phyloP scores from a whole-genome alignment of 2,888 invertebrate species.

The Drosophila dives region DNA sequence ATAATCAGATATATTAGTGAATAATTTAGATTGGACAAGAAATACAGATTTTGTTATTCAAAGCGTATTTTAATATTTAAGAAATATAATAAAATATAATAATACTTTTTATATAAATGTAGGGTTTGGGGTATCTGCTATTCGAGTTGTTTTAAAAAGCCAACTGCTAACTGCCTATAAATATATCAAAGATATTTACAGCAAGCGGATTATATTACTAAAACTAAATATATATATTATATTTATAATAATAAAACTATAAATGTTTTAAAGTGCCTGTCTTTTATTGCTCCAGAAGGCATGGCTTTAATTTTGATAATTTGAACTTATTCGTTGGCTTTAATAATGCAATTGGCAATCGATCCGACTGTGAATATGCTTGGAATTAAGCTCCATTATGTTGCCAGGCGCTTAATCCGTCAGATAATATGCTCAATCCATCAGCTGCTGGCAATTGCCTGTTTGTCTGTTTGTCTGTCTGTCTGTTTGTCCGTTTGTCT shows the following conservation, averaged over 20 bases:
- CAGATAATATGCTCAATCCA: conserved; percentile 61
- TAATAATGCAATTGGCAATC: conserved; percentile 3
- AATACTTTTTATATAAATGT: not conserved
- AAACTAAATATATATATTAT: not conserved
- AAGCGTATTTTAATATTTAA: not conserved
- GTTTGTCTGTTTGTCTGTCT: conserved; percentile 24
- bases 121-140: not conserved
- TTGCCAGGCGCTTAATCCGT: conserved; percentile 41
- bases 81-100: not conserved
- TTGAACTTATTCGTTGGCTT: not conserved
- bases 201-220: not conserved
- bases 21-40: not conserved
- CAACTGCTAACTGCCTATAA: not conserved
- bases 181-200: not conserved
- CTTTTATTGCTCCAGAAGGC: not conserved
- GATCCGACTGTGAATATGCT: conserved; percentile 24
- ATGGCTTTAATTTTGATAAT: not conserved
- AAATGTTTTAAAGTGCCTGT: not conserved
- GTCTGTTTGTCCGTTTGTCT: conserved; percentile 12
- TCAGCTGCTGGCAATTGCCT: conserved; percentile 38
- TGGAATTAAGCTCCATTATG: conserved; percentile 42
- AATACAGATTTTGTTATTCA: not conserved
- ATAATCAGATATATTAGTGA: not conserved
- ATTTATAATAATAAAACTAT: not conserved
- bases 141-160: not conserved